phyloP scores from a whole-genome alignment of 1,140 invertebrate genomes.

The Pararge aegeria region DNA sequence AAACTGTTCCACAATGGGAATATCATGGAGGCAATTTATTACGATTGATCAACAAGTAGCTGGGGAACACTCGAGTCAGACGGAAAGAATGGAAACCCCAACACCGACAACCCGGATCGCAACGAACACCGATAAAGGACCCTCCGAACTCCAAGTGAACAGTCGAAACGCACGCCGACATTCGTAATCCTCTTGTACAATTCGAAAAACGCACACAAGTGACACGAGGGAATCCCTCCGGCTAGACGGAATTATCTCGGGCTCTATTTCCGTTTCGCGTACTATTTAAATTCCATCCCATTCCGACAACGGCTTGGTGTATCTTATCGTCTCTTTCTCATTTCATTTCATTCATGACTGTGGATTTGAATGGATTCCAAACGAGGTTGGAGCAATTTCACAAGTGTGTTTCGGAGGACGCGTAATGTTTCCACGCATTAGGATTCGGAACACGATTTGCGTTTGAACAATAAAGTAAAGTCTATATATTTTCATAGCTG shows the following conservation, averaged over 20 bases:
- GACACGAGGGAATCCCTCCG: constrained; percentile 77
- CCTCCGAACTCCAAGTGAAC: constrained; percentile 41
- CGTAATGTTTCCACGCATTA: constrained; percentile 37
- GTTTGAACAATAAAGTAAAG: too few species aligned
- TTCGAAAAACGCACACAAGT: constrained; percentile 76
- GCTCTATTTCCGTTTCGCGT: constrained; percentile 77
- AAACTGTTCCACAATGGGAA: constrained; percentile 77
- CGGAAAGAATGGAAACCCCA: constrained; percentile 60
- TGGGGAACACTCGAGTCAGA: constrained; percentile 57
- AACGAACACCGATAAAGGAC: constrained; percentile 38
- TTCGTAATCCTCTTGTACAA: constrained; percentile 59
- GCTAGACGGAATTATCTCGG: constrained; percentile 78
- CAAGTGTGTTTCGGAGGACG: constrained; percentile 31
- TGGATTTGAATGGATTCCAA: constrained; percentile 71
- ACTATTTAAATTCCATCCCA: constrained; percentile 71
- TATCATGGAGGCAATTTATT: constrained; percentile 77
- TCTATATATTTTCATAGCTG: too few species aligned
- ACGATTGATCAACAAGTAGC: constrained; percentile 78
- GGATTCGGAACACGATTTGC: neutral
- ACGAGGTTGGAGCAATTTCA: constrained; percentile 41
- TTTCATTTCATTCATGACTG: constrained; percentile 74
- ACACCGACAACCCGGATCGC: constrained; percentile 37
- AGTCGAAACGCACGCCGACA: constrained; percentile 61
- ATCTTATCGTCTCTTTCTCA: constrained; percentile 64
- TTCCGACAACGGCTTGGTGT: constrained; percentile 35